phyloP scores from a whole-genome alignment of 2,113 vertebrate genomes.

The Progne subis region DNA sequence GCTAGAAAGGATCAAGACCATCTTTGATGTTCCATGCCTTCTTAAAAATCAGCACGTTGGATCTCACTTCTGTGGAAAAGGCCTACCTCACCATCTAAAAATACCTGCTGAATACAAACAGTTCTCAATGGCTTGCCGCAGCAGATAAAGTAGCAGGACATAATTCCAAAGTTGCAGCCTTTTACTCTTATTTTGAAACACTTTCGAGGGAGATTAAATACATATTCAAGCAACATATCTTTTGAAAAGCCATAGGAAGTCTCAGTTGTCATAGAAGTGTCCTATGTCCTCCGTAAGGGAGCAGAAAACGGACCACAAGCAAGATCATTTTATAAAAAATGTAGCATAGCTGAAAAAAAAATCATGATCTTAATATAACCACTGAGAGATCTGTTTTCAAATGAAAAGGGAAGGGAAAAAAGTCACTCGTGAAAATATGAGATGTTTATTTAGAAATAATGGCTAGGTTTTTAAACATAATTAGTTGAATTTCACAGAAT shows the following conservation, averaged over 20 bases:
- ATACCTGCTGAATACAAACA: background rate
- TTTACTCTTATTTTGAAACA: background rate
- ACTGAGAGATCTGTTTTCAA: background rate
- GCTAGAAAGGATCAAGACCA: background rate
- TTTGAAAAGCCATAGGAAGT: background rate
- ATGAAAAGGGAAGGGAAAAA: constrained; percentile 24
- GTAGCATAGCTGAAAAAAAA: background rate
- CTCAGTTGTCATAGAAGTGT: background rate
- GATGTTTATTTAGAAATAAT: background rate
- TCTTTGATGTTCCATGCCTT: background rate
- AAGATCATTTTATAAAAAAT: background rate
- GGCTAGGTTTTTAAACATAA: background rate
- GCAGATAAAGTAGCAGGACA: background rate
- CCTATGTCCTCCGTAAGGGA: background rate
- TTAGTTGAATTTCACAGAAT: background rate
- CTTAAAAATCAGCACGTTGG: background rate
- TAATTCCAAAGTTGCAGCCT: background rate
- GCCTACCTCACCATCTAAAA: background rate
- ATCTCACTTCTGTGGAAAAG: background rate
- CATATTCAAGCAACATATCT: background rate
- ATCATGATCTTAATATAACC: background rate
- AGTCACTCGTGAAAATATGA: background rate
- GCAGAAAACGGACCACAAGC: background rate
- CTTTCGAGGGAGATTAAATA: background rate
- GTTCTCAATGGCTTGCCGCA: background rate